Evolutionary conservation across 1,140 invertebrate species (phyloP), one percentile per base, ranked within the genome.

Genomic region (Heliconius hermathena): DNA sequence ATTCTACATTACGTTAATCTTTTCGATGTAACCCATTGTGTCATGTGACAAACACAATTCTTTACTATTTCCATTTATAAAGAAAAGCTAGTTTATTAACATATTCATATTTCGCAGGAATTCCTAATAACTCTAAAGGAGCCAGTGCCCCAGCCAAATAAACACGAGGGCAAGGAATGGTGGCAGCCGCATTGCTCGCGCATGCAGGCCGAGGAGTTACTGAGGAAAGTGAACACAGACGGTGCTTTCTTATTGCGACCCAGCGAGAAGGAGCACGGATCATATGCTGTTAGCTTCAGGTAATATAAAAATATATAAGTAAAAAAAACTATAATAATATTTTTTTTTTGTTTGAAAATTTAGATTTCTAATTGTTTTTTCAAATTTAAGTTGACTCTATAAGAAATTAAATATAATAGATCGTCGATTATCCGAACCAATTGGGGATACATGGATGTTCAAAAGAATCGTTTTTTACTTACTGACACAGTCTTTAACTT

Each of bases 211-310:
- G 99, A 99, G 92, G 97, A 98, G 75, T 96, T 98, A 88, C 92
- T 99, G 29, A 97, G 97, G 84, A 96, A 97, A 84, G 96, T 98
- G 52, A 97, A 96, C 73, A 96, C 96, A 1, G 98, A 99, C 93
- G 99, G 99, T 4, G 98, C 98, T 3, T 99, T 99, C 94, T 94
- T 99, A 49, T 98, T 99, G 0, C 94, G 99, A 78, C 97, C 97
- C 8, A 98, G 97, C 88, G 97, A 98, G 86, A 98, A 97, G 85
- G 98, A 98, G 82, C 95, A 95, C 4, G 97, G 97, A 86, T 97
- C 97, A 18, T 99, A 98, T 94, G 98, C 98, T n/a, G 98, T 99
- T 85, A 99, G 98, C 78, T 99, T 99, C 93, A 97, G 98, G 97
- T 98, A 18, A 52, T 52, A 16, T 52, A 18, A 52, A 52, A 20